Evolutionary conservation across 2,888 invertebrate genomes (phyloP), one percentile per base, ranked within the genome.

Genomic region (Ectropis crepuscularia): DNA sequence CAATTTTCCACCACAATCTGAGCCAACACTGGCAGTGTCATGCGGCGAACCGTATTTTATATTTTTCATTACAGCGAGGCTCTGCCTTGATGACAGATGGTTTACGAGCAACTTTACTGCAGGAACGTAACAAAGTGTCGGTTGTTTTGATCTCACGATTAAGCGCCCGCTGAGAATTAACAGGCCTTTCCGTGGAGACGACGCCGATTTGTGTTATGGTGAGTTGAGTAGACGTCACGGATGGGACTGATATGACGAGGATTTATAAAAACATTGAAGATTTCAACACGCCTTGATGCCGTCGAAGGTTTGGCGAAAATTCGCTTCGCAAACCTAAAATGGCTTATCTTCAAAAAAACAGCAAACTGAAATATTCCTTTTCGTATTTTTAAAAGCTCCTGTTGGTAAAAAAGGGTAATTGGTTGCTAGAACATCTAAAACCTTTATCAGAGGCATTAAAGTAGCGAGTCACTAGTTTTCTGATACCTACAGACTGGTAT

Each of bases 101-200:
- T 82, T 86, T 85, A 85, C 78, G 84, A 81, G 65, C 57, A 60
- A 69, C 69, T 83, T 85, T 81, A 83, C 75, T 73, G 73, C 74
- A 65, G 61, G 61, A 69, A 71, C 72, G 72, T 72, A 70, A 71
- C 77, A 70, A 73, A 75, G 76, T 75, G 67, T 73, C 74, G 55
- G 57, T 41, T 53, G 57, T 60, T 57, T 74, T 76, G 75, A 79
- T 79, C 75, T 77, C 63, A 62, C 59, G 79, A 80, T 80, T 79
- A 76, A 76, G 72, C 60, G 53, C 65, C 69, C 53, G 51, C 63
- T 60, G 69, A 70, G 70, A 72, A 74, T 76, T 75, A 75, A 76
- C 74, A 73, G 69, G 60, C 70, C 66, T 61, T 69, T 70, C 67
- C 67, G 67, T 57, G 42, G 61, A 55, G 58, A 54, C 16, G 51